Percentiles rank a stretch among this genome's conserved stretches.
Evolutionary conservation across 2,888 invertebrate genomes (phyloP).

Genomic region (Pemphredon lugubris): DNA sequence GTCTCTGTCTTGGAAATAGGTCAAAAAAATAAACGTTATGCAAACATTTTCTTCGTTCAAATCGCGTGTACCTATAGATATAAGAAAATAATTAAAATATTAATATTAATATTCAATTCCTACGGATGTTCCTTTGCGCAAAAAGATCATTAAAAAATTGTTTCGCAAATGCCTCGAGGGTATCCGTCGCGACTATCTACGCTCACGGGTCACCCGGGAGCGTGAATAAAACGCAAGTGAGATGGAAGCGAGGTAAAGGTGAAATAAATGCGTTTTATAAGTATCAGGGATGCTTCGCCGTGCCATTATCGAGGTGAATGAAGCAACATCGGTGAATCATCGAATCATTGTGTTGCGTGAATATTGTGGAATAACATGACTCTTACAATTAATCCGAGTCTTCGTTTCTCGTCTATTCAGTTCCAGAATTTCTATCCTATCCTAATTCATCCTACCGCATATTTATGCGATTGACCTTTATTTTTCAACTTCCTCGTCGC

Average conservation of each 20-base stretch:
- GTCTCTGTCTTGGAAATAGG: too few species aligned
- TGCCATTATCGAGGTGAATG: neutral
- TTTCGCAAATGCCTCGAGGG: neutral
- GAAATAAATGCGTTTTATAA: constrained; percentile 2
- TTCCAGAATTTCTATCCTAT: too few species aligned
- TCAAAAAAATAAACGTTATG: too few species aligned
- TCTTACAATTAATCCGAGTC: too few species aligned
- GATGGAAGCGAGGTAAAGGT: constrained; percentile 10
- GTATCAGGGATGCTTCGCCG: neutral
- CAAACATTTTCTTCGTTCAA: too few species aligned
- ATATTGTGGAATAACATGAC: neutral
- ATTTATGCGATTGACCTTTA: neutral
- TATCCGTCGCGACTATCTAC: neutral
- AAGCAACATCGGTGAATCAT: neutral
- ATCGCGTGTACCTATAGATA: too few species aligned
- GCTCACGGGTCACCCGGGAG: neutral
- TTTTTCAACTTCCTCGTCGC: neutral
- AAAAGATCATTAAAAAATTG: neutral
- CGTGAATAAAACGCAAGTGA: constrained; percentile 9
- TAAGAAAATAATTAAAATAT: too few species aligned
- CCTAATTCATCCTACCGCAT: too few species aligned
- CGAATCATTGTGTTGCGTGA: neutral
- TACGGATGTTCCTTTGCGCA: neutral
- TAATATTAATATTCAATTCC: too few species aligned
- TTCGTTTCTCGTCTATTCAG: too few species aligned